These are phyloP conservation scores for Dromas ardeola DNA, from an alignment of 2,113 vertebrate species.

Conservation along the genomic window DNA sequence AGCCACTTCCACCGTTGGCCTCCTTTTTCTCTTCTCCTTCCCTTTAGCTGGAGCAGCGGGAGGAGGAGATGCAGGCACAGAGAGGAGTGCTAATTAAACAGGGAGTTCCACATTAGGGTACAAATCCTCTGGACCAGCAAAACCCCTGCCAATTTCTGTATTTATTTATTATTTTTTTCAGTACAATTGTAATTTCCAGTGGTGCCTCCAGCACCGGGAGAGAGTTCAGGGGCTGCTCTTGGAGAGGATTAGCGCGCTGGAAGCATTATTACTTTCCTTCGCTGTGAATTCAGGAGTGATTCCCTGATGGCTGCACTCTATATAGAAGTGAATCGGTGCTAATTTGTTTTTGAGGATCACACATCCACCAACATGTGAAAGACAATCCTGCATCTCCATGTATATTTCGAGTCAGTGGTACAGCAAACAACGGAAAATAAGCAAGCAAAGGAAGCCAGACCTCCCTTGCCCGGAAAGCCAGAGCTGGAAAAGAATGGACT, in stretches of 20 bases:
- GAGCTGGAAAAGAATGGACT: background rate
- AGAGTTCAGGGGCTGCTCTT: slow-evolving; percentile 59
- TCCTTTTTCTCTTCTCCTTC: background rate
- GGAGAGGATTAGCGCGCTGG: slow-evolving; percentile 56
- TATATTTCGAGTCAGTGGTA: slow-evolving; percentile 42
- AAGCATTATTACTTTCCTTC: slow-evolving; percentile 67
- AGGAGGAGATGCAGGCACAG: slow-evolving; percentile 21
- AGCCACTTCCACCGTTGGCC: slow-evolving; percentile 20
- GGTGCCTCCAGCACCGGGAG: slow-evolving; percentile 47
- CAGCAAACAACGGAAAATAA: slow-evolving; percentile 41
- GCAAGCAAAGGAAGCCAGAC: slow-evolving; percentile 29
- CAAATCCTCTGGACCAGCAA: slow-evolving; percentile 57
- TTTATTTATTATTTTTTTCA: slow-evolving; percentile 66
- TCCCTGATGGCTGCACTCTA: slow-evolving; percentile 66
- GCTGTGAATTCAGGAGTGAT: slow-evolving; percentile 58
- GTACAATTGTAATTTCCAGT: slow-evolving; percentile 54
- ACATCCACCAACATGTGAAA: slow-evolving; percentile 67
- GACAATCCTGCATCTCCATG: slow-evolving; percentile 62
- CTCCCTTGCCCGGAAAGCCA: background rate
- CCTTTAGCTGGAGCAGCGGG: background rate
- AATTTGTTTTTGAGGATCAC: slow-evolving; percentile 73
- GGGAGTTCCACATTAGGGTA: slow-evolving; percentile 66
- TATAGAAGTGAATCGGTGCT: slow-evolving; percentile 69
- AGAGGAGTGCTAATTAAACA: slow-evolving; percentile 68
- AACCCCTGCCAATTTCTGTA: slow-evolving; percentile 54